phyloP scores from a whole-genome alignment of 2,797 vertebrate species.

The Fratercula arctica region DNA sequence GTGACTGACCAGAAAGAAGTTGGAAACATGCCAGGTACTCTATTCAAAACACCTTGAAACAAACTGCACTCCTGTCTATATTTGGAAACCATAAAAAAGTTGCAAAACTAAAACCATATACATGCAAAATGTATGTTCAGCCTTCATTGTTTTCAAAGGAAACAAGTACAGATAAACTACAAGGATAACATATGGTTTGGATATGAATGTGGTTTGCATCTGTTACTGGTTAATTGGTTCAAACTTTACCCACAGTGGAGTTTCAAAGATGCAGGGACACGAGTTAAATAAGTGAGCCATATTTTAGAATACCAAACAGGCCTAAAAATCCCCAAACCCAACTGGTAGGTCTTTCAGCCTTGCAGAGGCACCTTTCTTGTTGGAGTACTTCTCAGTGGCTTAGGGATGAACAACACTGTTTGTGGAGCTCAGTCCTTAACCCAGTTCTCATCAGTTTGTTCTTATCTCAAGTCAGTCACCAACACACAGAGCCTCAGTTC shows the following conservation, averaged over 20 bases:
- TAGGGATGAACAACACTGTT: background rate
- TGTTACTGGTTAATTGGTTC: slow-evolving; percentile 42
- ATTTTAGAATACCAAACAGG: background rate
- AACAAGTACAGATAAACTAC: slow-evolving; percentile 43
- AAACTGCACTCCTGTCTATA: slow-evolving; percentile 1
- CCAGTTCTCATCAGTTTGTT: background rate
- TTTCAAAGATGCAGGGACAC: background rate
- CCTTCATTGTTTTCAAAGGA: slow-evolving; percentile 43
- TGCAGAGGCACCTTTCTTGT: background rate
- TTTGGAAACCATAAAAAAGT: slow-evolving; percentile 21
- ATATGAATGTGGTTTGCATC: slow-evolving; percentile 10
- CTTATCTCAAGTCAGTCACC: background rate
- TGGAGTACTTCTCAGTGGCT: background rate
- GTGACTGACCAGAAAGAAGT: background rate
- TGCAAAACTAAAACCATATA: slow-evolving; percentile 50
- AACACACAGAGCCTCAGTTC: background rate
- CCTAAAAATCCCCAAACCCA: background rate
- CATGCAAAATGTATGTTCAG: background rate
- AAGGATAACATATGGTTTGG: slow-evolving; percentile 11
- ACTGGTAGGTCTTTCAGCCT: background rate
- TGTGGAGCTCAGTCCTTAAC: background rate
- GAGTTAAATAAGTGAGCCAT: background rate
- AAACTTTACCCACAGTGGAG: background rate
- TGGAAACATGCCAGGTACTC: background rate
- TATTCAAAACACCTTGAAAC: slow-evolving; percentile 47